Percentiles rank a stretch among this genome's conserved stretches.
phyloP scores from a whole-genome alignment of 2,888 invertebrate species.

The Rotaria macrura region DNA sequence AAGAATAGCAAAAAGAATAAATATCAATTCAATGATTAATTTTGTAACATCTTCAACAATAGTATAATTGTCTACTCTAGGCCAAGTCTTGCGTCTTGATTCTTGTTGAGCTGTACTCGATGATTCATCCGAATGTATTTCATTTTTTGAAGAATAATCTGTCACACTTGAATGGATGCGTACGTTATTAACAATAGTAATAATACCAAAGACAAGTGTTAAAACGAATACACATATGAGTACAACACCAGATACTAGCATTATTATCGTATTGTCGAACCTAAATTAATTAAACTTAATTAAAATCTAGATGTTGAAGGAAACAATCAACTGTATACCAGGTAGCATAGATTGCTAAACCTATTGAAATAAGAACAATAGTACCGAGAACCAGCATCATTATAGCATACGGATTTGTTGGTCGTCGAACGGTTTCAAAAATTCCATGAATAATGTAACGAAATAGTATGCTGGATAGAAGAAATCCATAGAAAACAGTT shows the following conservation, averaged over 20 bases:
- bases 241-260: neutral
- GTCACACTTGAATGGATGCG: neutral
- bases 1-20: neutral
- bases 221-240: neutral
- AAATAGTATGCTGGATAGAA: neutral
- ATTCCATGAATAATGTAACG: neutral
- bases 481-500: slow-evolving; percentile 18
- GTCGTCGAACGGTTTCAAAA: neutral
- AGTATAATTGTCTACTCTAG: neutral
- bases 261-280: neutral
- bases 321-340: neutral
- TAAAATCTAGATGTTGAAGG: too few relatives aligned
- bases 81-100: neutral
- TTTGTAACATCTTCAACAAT: neutral
- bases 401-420: slow-evolving; percentile 16
- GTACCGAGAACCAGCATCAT: neutral
- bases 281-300: neutral
- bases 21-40: neutral
- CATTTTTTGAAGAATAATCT: neutral
- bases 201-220: neutral
- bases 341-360: neutral
- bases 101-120: neutral
- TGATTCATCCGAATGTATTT: neutral
- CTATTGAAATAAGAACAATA: neutral
- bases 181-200: neutral